These are phyloP conservation scores for Picathartes gymnocephalus DNA, from an alignment of 2,113 vertebrate species.

Conservation along the genomic window DNA sequence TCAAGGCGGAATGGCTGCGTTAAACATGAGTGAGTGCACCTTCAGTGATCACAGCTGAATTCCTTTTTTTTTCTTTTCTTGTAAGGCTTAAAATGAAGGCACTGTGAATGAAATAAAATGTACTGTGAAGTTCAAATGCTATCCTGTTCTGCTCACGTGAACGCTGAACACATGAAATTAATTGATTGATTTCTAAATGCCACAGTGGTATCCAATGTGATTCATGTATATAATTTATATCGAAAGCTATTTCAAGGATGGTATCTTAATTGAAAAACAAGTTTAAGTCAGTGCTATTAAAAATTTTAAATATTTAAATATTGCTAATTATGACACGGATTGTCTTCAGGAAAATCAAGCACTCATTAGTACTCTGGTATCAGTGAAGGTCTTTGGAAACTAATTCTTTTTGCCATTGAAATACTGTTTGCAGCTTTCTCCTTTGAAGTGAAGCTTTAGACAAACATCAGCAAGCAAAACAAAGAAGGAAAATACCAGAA, in stretches of 20 bases:
- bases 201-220: not conserved
- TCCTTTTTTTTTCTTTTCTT: not conserved
- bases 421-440: not conserved
- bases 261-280: not conserved
- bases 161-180: not conserved
- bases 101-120: not conserved
- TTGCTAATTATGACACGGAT: not conserved
- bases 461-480: not conserved
- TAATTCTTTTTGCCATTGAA: not conserved
- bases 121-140: not conserved
- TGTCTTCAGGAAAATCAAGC: not conserved
- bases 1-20: conserved; percentile 93
- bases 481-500: not conserved
- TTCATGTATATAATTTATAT: not conserved
- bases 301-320: not conserved
- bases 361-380: not conserved
- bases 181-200: not conserved
- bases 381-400: not conserved
- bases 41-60: not conserved
- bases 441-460: not conserved
- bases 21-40: conserved; percentile 95
- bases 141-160: not conserved
- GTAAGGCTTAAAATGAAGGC: not conserved
- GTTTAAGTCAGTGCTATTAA: not conserved
- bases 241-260: not conserved